These are phyloP conservation scores for Prenolepis imparis DNA, from an alignment of 2,888 invertebrate species.

Conservation along the genomic window DNA sequence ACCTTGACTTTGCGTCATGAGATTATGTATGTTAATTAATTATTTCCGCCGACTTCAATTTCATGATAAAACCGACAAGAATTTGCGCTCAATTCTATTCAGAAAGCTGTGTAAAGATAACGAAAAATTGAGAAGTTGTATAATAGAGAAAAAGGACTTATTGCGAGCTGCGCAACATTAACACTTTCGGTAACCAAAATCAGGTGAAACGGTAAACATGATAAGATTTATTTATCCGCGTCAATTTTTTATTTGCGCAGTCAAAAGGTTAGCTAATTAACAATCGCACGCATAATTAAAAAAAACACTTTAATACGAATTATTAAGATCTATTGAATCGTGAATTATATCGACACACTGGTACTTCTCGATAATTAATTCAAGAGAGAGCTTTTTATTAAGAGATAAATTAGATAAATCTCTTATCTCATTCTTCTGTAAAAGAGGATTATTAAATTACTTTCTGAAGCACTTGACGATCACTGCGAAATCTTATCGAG, in stretches of 20 bases:
- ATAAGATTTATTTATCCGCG: neutral
- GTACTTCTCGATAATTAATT: neutral
- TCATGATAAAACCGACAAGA: neutral
- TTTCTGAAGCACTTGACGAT: neutral
- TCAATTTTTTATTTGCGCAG: conserved; percentile 9
- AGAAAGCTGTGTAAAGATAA: neutral
- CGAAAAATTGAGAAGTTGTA: neutral
- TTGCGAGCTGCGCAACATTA: neutral
- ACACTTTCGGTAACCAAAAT: neutral
- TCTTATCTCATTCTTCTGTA: neutral
- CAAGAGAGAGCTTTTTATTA: neutral
- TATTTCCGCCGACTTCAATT: conserved; percentile 1
- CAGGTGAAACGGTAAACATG: neutral
- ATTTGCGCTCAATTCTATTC: neutral
- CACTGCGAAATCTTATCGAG: neutral
- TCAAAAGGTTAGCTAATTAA: neutral
- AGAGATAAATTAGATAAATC: conserved; percentile 3
- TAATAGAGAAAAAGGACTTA: neutral
- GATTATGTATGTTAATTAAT: neutral
- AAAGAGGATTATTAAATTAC: neutral
- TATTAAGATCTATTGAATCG: neutral
- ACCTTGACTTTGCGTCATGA: conserved; percentile 15
- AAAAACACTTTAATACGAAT: neutral
- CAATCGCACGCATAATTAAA: neutral
- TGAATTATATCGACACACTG: neutral